phyloP scores from a whole-genome alignment of 1,140 invertebrate species.

The Neuroterus valhalla region DNA sequence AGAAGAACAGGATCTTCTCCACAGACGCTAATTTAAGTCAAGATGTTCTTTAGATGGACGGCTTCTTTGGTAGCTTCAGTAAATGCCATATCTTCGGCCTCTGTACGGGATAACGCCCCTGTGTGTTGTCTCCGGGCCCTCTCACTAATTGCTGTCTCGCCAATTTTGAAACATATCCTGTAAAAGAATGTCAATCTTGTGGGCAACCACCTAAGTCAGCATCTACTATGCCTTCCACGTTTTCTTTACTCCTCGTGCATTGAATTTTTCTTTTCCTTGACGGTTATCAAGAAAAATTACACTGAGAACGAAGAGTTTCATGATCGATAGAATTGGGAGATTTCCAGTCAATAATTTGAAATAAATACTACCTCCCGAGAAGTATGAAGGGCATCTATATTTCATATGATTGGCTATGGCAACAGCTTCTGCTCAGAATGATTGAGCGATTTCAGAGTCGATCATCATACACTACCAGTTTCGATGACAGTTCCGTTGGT shows the following conservation, averaged over 20 bases:
- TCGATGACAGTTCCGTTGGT: too few relatives aligned
- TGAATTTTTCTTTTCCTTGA: too few relatives aligned
- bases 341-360: too few relatives aligned
- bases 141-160: background rate
- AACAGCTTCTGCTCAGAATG: too few relatives aligned
- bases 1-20: background rate
- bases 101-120: background rate
- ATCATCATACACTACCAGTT: too few relatives aligned
- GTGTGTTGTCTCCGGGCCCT: background rate
- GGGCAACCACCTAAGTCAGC: background rate
- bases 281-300: too few relatives aligned
- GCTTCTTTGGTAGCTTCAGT: background rate
- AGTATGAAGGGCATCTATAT: too few relatives aligned
- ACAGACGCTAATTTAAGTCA: background rate
- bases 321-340: too few relatives aligned
- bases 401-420: too few relatives aligned
- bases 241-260: background rate
- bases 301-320: too few relatives aligned
- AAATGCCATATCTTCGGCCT: background rate
- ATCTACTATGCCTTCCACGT: background rate
- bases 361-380: too few relatives aligned
- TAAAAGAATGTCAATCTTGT: background rate
- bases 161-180: background rate
- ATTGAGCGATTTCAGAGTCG: too few relatives aligned
- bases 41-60: background rate